Evolutionary conservation across 2,888 invertebrate species (phyloP).

Genomic region (Scaptomyza caliginosa): DNA sequence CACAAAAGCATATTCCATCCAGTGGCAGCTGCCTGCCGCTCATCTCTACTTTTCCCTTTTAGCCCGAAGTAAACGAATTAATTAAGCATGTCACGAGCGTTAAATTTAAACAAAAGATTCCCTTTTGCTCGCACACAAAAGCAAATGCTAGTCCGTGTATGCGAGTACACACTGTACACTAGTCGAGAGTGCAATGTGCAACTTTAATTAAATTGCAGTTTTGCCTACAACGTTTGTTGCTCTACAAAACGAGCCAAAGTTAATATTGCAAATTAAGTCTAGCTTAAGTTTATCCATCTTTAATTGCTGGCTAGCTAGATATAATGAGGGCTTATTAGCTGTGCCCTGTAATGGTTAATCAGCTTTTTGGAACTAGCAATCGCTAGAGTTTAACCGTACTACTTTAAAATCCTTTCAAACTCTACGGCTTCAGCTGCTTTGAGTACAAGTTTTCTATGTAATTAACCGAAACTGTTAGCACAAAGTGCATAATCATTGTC

Average conservation of each 20-base stretch:
- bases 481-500: slow-evolving; percentile 44
- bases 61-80: slow-evolving; percentile 67
- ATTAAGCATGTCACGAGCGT: slow-evolving; percentile 71
- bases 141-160: background rate
- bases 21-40: background rate
- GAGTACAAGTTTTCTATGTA: background rate
- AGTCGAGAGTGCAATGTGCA: slow-evolving; percentile 54
- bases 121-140: slow-evolving; percentile 13
- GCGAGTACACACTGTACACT: slow-evolving; percentile 28
- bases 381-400: background rate
- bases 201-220: slow-evolving; percentile 70
- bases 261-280: slow-evolving; percentile 63
- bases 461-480: slow-evolving; percentile 18
- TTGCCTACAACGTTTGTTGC: slow-evolving; percentile 19
- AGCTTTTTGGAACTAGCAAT: too few species aligned
- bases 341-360: slow-evolving; percentile 41
- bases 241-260: slow-evolving; percentile 22
- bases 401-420: background rate
- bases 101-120: slow-evolving; percentile 69
- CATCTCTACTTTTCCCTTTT: background rate
- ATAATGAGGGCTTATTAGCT: slow-evolving; percentile 1
- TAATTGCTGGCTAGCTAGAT: slow-evolving; percentile 49
- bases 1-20: slow-evolving; percentile 5
- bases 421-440: background rate
- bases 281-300: slow-evolving; percentile 34